These are phyloP conservation scores for Xerus rutilus DNA, from an alignment of 2,797 vertebrate species.

Conservation along the genomic window DNA sequence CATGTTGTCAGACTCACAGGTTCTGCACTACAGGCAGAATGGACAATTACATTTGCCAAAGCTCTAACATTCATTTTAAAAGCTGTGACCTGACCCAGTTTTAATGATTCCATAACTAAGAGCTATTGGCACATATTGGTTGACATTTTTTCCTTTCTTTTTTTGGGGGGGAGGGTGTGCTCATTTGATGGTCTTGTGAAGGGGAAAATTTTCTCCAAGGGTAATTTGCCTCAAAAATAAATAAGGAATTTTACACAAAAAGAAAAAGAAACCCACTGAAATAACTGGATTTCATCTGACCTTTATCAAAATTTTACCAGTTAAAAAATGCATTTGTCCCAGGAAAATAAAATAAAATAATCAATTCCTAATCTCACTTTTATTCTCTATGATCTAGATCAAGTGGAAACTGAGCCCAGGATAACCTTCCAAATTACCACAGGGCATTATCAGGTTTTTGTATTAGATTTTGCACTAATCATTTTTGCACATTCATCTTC, in stretches of 20 bases:
- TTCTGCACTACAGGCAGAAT: background rate
- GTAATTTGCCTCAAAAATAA: constrained; percentile 70
- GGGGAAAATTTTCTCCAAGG: background rate
- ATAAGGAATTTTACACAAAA: background rate
- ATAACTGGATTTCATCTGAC: constrained; percentile 45
- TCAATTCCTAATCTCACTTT: background rate
- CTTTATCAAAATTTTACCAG: constrained; percentile 32
- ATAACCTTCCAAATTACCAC: background rate
- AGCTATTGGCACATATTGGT: background rate
- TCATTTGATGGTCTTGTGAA: constrained; percentile 6
- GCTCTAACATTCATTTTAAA: background rate
- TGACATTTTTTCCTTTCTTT: constrained; percentile 29
- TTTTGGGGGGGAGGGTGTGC: background rate
- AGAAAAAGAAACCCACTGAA: background rate
- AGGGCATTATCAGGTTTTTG: background rate
- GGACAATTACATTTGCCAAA: background rate
- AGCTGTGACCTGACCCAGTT: background rate
- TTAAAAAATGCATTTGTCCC: constrained; percentile 3
- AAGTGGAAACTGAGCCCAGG: background rate
- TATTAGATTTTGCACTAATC: background rate
- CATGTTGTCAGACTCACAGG: background rate
- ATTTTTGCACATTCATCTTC: constrained; percentile 16
- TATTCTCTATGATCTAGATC: background rate
- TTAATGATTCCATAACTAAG: background rate
- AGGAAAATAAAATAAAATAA: background rate